These are phyloP conservation scores for Eulemur rufifrons DNA, from an alignment of 2,113 vertebrate species.

Conservation along the genomic window DNA sequence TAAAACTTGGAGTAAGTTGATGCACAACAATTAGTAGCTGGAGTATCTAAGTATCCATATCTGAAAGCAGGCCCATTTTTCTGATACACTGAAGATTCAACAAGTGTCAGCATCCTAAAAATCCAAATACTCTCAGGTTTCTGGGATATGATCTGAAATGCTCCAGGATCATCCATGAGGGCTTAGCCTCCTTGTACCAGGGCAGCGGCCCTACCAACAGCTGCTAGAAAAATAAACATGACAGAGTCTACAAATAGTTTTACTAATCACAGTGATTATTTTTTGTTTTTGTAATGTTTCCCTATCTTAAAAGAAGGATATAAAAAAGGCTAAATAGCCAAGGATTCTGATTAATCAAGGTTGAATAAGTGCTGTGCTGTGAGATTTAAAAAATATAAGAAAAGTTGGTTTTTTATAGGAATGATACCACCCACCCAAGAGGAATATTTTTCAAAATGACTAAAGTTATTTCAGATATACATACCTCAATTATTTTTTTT, in stretches of 20 bases:
- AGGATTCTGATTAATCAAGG: background rate
- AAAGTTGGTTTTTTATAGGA: background rate
- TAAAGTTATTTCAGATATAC: background rate
- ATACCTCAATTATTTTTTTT: background rate
- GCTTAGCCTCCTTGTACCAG: background rate
- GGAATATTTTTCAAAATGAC: background rate
- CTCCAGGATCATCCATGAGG: background rate
- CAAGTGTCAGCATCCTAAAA: background rate
- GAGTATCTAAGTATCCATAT: background rate
- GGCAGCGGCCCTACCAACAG: accelerated
- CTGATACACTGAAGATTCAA: background rate
- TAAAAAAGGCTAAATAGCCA: background rate
- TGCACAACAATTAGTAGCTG: background rate
- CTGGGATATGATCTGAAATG: background rate
- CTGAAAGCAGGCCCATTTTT: background rate
- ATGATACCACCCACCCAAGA: background rate
- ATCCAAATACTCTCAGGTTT: background rate
- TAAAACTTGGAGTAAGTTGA: background rate
- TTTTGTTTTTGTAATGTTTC: background rate
- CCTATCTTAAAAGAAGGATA: background rate
- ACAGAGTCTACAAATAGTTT: background rate
- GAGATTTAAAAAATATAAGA: background rate
- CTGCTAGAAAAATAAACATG: background rate
- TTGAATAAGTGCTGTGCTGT: background rate
- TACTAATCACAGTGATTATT: background rate